Conservation (phyloP, 2,113 vertebrate genomes). For the Numenius arquata region DNA sequence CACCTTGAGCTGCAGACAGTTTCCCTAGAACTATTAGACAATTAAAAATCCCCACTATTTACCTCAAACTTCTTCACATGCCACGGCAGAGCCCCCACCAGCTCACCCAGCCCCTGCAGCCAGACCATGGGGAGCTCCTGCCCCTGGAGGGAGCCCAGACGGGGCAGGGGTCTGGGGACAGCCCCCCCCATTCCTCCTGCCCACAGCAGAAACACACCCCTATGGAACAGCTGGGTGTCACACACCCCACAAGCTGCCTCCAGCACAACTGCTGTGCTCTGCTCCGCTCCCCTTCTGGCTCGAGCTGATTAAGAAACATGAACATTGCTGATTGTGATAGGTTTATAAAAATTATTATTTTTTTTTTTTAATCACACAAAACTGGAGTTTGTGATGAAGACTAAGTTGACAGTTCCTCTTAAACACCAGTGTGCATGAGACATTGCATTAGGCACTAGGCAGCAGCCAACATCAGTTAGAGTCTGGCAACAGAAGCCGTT, state of each 20-base stretch:
- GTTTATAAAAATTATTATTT: conserved; percentile 61
- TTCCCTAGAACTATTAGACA: background rate
- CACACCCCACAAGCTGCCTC: background rate
- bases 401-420: conserved; percentile 56
- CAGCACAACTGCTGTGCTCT: background rate
- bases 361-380: conserved; percentile 60
- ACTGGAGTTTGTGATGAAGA: conserved; percentile 66
- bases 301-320: conserved; percentile 33
- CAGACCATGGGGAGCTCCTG: background rate
- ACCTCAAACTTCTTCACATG: background rate
- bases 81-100: background rate
- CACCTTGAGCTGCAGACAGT: fast-evolving
- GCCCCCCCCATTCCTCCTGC: background rate
- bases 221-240: fast-evolving
- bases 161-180: background rate
- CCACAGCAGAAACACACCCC: background rate
- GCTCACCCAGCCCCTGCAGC: background rate
- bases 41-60: background rate
- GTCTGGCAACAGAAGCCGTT: conserved; percentile 59
- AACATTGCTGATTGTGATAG: background rate
- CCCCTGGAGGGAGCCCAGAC: background rate
- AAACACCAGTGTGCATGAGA: conserved; percentile 63
- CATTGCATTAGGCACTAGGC: conserved; percentile 62
- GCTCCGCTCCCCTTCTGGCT: background rate
- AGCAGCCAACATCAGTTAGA: conserved; percentile 57